Evolutionary conservation across 2,797 vertebrate genomes (phyloP).

Genomic region (Acomys russatus): DNA sequence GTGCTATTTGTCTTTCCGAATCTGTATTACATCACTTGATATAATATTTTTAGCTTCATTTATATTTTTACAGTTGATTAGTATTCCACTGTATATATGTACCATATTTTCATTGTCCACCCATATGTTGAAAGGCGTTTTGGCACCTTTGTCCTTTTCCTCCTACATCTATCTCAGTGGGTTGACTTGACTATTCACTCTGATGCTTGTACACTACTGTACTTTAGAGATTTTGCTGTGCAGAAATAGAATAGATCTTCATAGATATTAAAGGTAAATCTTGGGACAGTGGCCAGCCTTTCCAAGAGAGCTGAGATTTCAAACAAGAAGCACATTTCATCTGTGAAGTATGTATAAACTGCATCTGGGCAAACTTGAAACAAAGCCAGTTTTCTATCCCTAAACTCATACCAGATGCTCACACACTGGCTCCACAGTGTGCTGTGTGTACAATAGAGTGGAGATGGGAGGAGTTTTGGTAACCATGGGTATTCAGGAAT

Average conservation of each 20-base stretch:
- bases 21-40: not conserved
- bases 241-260: not conserved
- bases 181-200: not conserved
- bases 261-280: not conserved
- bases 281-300: not conserved
- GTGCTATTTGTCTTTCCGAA: too few species aligned
- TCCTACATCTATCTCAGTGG: not conserved
- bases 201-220: not conserved
- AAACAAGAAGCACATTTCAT: not conserved
- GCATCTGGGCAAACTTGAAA: slow-evolving; percentile 22
- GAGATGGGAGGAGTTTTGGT: not conserved
- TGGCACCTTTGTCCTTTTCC: not conserved
- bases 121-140: not conserved
- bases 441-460: not conserved
- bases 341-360: not conserved
- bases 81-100: not conserved
- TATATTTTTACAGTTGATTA: not conserved
- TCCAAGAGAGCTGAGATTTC: not conserved
- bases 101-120: not conserved
- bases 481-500: not conserved
- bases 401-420: not conserved
- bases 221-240: slow-evolving; percentile 6
- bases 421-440: not conserved
- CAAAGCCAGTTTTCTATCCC: not conserved
- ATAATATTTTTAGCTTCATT: not conserved